phyloP scores from a whole-genome alignment of 2,113 vertebrate species.

The Himantopus leucocephalus region DNA sequence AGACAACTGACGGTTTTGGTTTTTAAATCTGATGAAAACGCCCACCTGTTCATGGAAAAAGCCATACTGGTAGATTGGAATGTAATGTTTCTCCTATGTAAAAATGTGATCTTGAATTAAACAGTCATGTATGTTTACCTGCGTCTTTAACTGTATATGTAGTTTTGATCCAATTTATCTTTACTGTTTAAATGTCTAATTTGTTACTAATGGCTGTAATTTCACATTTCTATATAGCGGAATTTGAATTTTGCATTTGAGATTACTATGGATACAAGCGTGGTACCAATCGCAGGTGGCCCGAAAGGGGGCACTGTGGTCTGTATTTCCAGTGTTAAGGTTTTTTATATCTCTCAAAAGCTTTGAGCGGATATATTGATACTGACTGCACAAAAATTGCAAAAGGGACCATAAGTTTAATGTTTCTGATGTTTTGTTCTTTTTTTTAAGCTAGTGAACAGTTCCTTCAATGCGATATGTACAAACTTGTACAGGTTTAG shows the following conservation, averaged over 20 bases:
- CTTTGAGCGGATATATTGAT: not conserved
- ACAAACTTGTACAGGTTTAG: slow-evolving; percentile 21
- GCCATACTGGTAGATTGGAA: slow-evolving; percentile 21
- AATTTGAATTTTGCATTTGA: not conserved
- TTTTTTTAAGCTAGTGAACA: not conserved
- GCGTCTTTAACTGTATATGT: not conserved
- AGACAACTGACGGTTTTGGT: not conserved
- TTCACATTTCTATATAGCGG: not conserved
- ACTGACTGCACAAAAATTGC: not conserved
- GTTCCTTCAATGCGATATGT: not conserved
- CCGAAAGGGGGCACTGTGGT: not conserved
- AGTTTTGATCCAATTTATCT: not conserved
- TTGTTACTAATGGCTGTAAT: not conserved
- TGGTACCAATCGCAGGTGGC: not conserved
- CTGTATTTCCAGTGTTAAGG: not conserved
- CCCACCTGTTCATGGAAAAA: not conserved
- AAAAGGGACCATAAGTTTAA: not conserved
- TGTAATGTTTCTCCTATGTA: not conserved
- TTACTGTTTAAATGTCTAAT: not conserved
- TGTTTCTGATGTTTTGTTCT: not conserved
- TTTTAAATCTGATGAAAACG: not conserved
- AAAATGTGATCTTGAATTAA: slow-evolving; percentile 26
- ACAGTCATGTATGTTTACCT: not conserved
- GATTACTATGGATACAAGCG: not conserved
- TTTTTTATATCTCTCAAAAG: not conserved